Conservation (phyloP, 2,113 vertebrate species). For the Micronycteris hirsuta region DNA sequence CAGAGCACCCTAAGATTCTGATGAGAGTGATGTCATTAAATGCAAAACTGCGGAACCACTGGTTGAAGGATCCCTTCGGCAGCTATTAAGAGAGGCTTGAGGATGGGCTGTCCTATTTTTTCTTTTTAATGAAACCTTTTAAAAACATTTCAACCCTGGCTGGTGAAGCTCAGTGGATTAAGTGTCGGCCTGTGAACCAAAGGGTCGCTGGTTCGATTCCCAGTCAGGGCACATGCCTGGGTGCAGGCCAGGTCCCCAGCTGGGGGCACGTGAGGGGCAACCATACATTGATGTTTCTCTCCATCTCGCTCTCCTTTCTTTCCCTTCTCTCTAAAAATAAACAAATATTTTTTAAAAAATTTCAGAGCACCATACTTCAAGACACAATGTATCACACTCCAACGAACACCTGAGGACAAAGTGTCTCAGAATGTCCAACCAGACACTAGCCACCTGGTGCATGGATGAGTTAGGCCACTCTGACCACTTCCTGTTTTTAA, state of each 20-base stretch:
- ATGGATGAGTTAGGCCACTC: neutral
- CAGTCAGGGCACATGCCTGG: too few species aligned
- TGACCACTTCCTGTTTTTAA: neutral
- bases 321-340: too few species aligned
- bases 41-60: neutral
- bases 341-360: neutral
- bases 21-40: neutral
- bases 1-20: conserved; percentile 42
- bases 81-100: neutral
- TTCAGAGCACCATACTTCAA: neutral
- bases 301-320: too few species aligned
- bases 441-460: neutral
- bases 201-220: too few species aligned
- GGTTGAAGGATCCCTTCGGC: neutral
- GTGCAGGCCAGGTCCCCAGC: too few species aligned
- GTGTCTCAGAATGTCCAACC: neutral
- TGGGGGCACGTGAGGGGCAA: too few species aligned
- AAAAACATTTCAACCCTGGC: neutral
- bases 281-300: too few species aligned
- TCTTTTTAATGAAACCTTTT: neutral
- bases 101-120: neutral
- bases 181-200: too few species aligned
- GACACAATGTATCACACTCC: neutral
- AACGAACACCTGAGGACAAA: neutral
- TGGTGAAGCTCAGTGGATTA: too few species aligned